Evolutionary conservation across 2,797 vertebrate species (phyloP), one percentile per base, ranked within the genome.

Genomic region (Acrossocheilus wenchowensis): DNA sequence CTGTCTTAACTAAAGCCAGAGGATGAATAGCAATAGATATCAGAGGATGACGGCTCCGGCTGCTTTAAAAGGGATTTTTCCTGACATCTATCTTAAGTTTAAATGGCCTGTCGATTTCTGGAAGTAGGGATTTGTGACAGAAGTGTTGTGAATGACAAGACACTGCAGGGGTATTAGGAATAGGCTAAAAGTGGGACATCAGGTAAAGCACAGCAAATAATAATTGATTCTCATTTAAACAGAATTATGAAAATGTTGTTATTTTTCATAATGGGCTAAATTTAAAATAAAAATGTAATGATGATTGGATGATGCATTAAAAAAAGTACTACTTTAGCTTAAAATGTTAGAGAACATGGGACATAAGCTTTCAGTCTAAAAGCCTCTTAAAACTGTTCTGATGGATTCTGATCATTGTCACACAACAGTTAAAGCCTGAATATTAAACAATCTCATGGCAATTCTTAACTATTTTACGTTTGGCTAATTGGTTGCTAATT

Each of bases 1-100:
- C 75, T 41, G 83, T 89, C 50, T 86, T 80, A 85, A 82, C 79
- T 71, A 80, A 91, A 89, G 80, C 82, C 82, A 36, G 75, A 73
- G 84, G 81, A 88, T 84, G 86, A 91, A 87, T 62, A 81, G 68
- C 64, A 87, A 82, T 43, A 82, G 62, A 83, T 74, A 85, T 52
- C 39, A 45, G 72, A 79, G 84, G 66, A 75, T 75, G 23, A 87
- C 34, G 48, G 60, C 36, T 81, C 50, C 9, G 34, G 52, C 72
- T 60, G 50, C 57, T 71, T 57, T 75, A 50, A 86, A 87, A 62
- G 39, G 72, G 80, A 84, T 89, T 88, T 85, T 89, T 85, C 73
- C 78, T 85, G 78, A 88, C 48, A 82, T 71, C 57, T 78, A 78
- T 84, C 30, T 39, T 54, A 66, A n/a, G 80, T 43, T 39, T 84